These are phyloP conservation scores for Anoura caudifer DNA, from an alignment of 2,113 vertebrate genomes.

Conservation along the genomic window DNA sequence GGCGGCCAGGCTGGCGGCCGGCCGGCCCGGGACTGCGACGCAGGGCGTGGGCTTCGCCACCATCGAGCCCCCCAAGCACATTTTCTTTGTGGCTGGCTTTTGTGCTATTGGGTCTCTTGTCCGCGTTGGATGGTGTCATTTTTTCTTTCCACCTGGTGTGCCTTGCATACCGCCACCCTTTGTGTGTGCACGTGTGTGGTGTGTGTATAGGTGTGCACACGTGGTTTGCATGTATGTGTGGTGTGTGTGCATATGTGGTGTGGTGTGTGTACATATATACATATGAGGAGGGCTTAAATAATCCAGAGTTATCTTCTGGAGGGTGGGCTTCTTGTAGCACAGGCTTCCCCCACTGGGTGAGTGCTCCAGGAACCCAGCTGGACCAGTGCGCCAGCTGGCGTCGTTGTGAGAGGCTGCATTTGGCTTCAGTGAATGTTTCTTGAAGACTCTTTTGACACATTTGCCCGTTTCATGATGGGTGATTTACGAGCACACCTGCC, in stretches of 20 bases:
- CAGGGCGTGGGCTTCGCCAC: neutral
- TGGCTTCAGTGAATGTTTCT: neutral
- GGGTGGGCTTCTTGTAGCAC: too few relatives aligned
- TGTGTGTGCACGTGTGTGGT: neutral
- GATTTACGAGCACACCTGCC: too few relatives aligned
- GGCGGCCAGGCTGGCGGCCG: neutral
- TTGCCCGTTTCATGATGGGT: too few relatives aligned
- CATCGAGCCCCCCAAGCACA: neutral
- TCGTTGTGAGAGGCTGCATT: neutral
- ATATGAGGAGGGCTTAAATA: neutral
- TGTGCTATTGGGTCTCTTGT: neutral
- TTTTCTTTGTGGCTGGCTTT: neutral
- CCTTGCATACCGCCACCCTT: neutral
- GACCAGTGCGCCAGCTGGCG: too few relatives aligned
- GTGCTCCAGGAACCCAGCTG: too few relatives aligned
- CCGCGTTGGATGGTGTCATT: constrained; percentile 27
- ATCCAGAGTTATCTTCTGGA: too few relatives aligned
- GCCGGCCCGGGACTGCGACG: neutral
- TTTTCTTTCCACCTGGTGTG: neutral
- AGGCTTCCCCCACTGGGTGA: too few relatives aligned
- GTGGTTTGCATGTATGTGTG: neutral
- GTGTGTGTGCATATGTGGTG: neutral
- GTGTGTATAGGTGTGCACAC: too few relatives aligned
- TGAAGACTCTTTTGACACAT: too few relatives aligned
- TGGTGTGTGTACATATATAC: neutral